Conservation (phyloP, 1,140 invertebrate genomes). For the Dryas iulia region DNA sequence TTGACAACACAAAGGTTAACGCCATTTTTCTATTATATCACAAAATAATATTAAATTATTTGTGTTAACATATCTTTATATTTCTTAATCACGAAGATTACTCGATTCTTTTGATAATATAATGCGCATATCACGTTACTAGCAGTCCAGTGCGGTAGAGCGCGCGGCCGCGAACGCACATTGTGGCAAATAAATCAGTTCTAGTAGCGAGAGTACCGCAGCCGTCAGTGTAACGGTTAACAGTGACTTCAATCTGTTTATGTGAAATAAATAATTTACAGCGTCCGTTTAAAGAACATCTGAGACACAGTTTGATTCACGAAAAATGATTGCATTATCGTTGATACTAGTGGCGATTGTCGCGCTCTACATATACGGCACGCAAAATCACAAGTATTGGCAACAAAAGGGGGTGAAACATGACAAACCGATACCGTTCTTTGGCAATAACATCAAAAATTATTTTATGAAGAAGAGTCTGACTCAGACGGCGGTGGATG, state of each 20-base stretch:
- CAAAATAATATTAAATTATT: not conserved
- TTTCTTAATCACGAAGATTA: not conserved
- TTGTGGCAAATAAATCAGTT: too few relatives aligned
- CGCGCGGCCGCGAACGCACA: not conserved
- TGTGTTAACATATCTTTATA: not conserved
- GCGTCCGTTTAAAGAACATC: not conserved
- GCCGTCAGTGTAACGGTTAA: not conserved
- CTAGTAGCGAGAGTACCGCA: not conserved
- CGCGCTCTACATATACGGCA: conserved; percentile 44
- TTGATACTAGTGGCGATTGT: conserved; percentile 9
- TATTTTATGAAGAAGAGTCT: conserved; percentile 38
- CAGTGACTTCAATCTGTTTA: not conserved
- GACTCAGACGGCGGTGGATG: conserved; percentile 33
- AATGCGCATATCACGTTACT: not conserved
- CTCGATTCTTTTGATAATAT: not conserved
- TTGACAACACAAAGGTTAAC: too few relatives aligned
- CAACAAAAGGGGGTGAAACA: conserved; percentile 62
- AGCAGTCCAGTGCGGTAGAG: not conserved
- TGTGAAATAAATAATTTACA: too few relatives aligned
- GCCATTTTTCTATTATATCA: not conserved
- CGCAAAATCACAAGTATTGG: conserved; percentile 67
- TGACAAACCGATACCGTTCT: conserved; percentile 51
- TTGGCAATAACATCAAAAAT: conserved; percentile 51
- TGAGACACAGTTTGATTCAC: not conserved
- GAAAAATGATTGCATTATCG: not conserved